Evolutionary conservation across 2,797 vertebrate species (phyloP).

Genomic region (Linurgus olivaceus): DNA sequence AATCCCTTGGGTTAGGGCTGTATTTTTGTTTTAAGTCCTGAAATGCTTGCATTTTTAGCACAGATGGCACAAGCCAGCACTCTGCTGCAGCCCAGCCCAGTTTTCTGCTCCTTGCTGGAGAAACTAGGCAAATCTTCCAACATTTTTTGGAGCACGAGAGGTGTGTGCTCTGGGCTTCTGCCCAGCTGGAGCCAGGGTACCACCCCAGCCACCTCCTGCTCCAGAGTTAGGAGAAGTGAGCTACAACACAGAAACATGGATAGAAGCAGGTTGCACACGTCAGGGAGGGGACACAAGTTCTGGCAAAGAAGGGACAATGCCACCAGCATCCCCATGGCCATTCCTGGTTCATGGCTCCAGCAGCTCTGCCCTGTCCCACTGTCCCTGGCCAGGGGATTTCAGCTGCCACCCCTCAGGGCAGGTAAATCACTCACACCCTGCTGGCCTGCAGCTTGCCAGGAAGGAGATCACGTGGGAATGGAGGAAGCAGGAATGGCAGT

Average conservation of each 20-base stretch:
- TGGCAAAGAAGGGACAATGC: not conserved
- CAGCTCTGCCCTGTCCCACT: not conserved
- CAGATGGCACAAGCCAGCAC: not conserved
- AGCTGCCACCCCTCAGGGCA: not conserved
- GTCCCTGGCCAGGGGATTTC: not conserved
- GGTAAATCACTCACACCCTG: not conserved
- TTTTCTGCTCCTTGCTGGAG: not conserved
- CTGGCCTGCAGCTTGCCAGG: not conserved
- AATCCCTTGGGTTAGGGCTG: not conserved
- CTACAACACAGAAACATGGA: fast-evolving
- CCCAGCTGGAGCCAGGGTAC: not conserved
- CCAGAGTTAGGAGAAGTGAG: not conserved
- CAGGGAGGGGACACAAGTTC: not conserved
- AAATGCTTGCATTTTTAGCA: not conserved
- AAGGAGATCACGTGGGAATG: not conserved
- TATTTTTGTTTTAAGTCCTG: not conserved
- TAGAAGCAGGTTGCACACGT: not conserved
- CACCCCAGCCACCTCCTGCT: not conserved
- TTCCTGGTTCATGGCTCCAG: not conserved
- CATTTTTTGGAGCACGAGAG: not conserved
- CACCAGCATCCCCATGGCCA: not conserved
- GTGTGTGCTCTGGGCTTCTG: not conserved
- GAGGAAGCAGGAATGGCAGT: not conserved
- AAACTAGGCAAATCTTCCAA: not conserved
- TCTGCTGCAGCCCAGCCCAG: not conserved